Percentiles rank a stretch among this genome's conserved stretches.
These are phyloP conservation scores for Acanthiza pusilla DNA, from an alignment of 2,797 vertebrate species.

Conservation along the genomic window DNA sequence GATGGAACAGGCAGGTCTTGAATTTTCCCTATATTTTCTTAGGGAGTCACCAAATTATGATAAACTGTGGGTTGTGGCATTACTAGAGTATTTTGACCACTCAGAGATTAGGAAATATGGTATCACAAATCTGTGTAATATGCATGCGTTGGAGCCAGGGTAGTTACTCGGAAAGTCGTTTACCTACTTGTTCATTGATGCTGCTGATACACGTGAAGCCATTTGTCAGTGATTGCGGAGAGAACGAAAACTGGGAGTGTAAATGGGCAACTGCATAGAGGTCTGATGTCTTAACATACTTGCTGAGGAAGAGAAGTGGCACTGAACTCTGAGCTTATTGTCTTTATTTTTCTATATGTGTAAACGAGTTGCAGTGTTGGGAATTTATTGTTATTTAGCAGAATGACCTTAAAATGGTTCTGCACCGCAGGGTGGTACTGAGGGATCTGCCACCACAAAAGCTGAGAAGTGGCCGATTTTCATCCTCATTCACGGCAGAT, in stretches of 20 bases:
- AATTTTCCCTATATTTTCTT: not conserved
- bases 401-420: not conserved
- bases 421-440: not conserved
- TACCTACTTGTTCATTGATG: not conserved
- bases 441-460: not conserved
- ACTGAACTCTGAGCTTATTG: not conserved
- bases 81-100: not conserved
- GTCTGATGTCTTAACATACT: rapidly evolving
- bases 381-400: not conserved
- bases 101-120: not conserved
- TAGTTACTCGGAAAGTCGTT: not conserved
- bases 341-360: not conserved
- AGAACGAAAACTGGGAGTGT: not conserved
- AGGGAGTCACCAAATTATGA: not conserved
- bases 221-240: not conserved
- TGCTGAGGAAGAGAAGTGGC: not conserved
- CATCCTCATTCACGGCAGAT: rapidly evolving
- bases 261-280: not conserved
- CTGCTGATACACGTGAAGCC: not conserved
- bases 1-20: not conserved
- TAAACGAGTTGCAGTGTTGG: not conserved
- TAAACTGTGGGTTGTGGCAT: not conserved
- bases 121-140: not conserved
- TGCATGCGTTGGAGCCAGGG: not conserved
- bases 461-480: not conserved